phyloP scores from a whole-genome alignment of 2,888 invertebrate species.

The Pseudococcus longispinus region DNA sequence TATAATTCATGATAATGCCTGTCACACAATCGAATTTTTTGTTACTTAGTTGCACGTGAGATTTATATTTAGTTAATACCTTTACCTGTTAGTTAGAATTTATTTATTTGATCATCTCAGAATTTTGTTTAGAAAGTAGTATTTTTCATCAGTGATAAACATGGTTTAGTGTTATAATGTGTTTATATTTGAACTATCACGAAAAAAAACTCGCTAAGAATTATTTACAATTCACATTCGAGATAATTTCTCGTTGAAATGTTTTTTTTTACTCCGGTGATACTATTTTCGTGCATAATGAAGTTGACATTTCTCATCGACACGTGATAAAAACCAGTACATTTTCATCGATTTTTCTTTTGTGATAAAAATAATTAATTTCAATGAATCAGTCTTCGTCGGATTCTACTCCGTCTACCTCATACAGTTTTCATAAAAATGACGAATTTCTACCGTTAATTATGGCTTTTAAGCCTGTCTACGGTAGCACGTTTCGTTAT shows the following conservation, averaged over 20 bases:
- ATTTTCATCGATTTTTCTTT: not conserved
- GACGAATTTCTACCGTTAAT: slow-evolving; percentile 2
- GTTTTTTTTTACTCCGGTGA: not conserved
- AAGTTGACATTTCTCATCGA: not conserved
- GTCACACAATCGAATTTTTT: slow-evolving; percentile 33
- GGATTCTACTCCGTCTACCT: not conserved
- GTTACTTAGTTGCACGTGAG: slow-evolving; percentile 17
- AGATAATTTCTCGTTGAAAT: not conserved
- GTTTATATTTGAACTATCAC: not conserved
- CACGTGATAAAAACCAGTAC: not conserved
- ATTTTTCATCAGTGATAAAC: slow-evolving; percentile 8
- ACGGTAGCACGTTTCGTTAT: slow-evolving; percentile 19
- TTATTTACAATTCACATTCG: not conserved
- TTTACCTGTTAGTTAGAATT: not conserved
- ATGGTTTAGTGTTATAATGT: not conserved
- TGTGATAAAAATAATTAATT: not conserved
- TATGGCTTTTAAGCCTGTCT: slow-evolving; percentile 9
- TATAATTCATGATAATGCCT: slow-evolving; percentile 19
- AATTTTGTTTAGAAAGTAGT: not conserved
- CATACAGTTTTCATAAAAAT: not conserved
- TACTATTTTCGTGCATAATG: not conserved
- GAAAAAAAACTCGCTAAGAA: not conserved
- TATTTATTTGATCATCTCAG: not conserved
- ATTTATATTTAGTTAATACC: not conserved
- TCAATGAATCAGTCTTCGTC: slow-evolving; percentile 22